Percentiles rank a stretch among this genome's conserved stretches.
Evolutionary conservation across 2,797 vertebrate genomes (phyloP).

Genomic region (Xyrichtys novacula): DNA sequence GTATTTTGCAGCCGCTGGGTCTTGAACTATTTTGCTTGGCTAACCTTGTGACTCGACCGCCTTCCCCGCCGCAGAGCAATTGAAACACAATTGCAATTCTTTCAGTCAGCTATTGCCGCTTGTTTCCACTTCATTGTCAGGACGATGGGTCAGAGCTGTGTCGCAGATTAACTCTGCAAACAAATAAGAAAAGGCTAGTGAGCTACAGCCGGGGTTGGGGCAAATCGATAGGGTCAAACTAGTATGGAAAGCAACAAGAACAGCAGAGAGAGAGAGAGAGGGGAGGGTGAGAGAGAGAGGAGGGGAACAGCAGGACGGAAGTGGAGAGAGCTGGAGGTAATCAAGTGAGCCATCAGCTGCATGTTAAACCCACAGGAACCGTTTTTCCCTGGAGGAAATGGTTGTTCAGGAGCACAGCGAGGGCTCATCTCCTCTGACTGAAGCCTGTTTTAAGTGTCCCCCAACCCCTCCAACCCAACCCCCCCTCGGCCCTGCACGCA

Average conservation of each 20-base stretch:
- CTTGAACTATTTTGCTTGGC: conserved; percentile 23
- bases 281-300: conserved; percentile 23
- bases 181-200: conserved; percentile 70
- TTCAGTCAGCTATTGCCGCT: conserved; percentile 64
- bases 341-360: conserved; percentile 72
- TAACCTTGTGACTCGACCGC: conserved; percentile 45
- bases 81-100: conserved; percentile 69
- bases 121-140: conserved; percentile 73
- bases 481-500: conserved; percentile 5
- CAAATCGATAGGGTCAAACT: conserved; percentile 72
- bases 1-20: not conserved
- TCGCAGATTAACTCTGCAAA: conserved; percentile 74
- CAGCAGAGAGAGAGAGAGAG: conserved; percentile 6
- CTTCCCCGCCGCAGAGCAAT: conserved; percentile 50
- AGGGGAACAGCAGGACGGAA: conserved; percentile 47
- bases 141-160: conserved; percentile 71
- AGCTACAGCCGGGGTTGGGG: conserved; percentile 41
- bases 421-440: conserved; percentile 63
- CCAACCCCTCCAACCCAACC: too few relatives aligned
- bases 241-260: conserved; percentile 48
- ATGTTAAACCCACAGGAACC: conserved; percentile 64
- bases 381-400: conserved; percentile 63
- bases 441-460: conserved; percentile 47
- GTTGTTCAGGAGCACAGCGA: conserved; percentile 60
- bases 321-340: conserved; percentile 64